These are phyloP conservation scores for Macquaria australasica DNA, from an alignment of 2,113 vertebrate species.

Conservation along the genomic window DNA sequence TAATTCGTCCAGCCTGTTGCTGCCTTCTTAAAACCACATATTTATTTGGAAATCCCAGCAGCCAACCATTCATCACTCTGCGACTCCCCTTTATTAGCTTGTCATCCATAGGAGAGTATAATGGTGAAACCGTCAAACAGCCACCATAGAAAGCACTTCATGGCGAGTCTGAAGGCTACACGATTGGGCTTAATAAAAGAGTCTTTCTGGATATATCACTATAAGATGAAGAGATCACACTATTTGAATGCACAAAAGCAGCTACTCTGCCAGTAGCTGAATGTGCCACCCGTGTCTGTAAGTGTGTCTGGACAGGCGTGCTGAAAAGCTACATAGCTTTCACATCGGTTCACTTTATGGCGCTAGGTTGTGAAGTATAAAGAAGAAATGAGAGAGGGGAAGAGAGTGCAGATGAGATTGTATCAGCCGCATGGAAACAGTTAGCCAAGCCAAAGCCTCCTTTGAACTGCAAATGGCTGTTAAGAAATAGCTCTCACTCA, in stretches of 20 bases:
- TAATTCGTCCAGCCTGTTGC: conserved; percentile 47
- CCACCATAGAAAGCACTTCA: conserved; percentile 18
- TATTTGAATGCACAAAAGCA: not conserved
- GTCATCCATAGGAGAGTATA: conserved; percentile 46
- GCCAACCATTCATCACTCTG: conserved; percentile 62
- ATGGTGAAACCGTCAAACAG: conserved; percentile 44
- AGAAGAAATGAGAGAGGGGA: conserved; percentile 37
- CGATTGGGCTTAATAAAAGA: conserved; percentile 13
- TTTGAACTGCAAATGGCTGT: conserved; percentile 68
- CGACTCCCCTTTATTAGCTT: conserved; percentile 65
- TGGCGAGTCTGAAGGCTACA: conserved; percentile 25
- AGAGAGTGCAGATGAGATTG: conserved; percentile 54
- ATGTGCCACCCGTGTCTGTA: conserved; percentile 29
- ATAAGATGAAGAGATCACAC: conserved; percentile 20
- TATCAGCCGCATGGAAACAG: conserved; percentile 79
- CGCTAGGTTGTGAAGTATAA: conserved; percentile 62
- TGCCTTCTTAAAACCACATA: conserved; percentile 55
- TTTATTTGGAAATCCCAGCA: conserved; percentile 63
- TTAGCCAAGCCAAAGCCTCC: conserved; percentile 62
- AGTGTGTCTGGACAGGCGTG: conserved; percentile 37
- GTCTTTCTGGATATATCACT: not conserved
- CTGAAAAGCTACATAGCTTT: conserved; percentile 54
- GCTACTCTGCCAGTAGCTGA: conserved; percentile 23
- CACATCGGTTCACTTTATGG: conserved; percentile 49
- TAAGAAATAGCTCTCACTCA: conserved; percentile 65